Conservation (phyloP, 2,113 vertebrate species). For the Setophaga coronata region DNA sequence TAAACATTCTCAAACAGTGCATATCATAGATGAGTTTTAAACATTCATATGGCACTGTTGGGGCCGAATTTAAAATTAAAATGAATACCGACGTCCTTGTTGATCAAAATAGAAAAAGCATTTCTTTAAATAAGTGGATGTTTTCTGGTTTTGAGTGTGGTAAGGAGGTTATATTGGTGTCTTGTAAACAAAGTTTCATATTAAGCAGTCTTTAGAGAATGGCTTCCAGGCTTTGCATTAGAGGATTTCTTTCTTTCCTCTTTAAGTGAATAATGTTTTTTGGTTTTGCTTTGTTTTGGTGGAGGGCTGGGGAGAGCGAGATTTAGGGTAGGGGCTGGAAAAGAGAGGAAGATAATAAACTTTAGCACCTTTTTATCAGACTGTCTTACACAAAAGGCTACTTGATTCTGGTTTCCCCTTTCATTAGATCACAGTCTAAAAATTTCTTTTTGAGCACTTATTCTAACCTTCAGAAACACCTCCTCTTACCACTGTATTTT, state of each 20-base stretch:
- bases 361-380: conserved; percentile 57
- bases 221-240: conserved; percentile 44
- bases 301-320: not conserved
- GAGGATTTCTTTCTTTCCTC: not conserved
- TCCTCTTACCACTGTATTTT: not conserved
- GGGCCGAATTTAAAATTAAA: conserved; percentile 40
- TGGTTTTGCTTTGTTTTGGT: conserved; percentile 29
- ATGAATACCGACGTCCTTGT: conserved; percentile 19
- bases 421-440: not conserved
- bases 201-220: conserved; percentile 60
- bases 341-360: conserved; percentile 38
- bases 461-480: not conserved
- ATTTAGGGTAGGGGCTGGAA: not conserved
- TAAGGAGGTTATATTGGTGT: conserved; percentile 44
- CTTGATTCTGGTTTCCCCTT: conserved; percentile 34
- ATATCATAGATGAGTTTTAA: conserved; percentile 43
- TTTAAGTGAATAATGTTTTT: conserved; percentile 11
- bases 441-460: not conserved
- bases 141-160: conserved; percentile 61
- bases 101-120: conserved; percentile 43
- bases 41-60: not conserved
- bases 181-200: conserved; percentile 63
- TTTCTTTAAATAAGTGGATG: conserved; percentile 61
- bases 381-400: conserved; percentile 34
- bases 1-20: conserved; percentile 56